phyloP scores from a whole-genome alignment of 2,113 vertebrate genomes.

The Myrmophylax atrothorax region DNA sequence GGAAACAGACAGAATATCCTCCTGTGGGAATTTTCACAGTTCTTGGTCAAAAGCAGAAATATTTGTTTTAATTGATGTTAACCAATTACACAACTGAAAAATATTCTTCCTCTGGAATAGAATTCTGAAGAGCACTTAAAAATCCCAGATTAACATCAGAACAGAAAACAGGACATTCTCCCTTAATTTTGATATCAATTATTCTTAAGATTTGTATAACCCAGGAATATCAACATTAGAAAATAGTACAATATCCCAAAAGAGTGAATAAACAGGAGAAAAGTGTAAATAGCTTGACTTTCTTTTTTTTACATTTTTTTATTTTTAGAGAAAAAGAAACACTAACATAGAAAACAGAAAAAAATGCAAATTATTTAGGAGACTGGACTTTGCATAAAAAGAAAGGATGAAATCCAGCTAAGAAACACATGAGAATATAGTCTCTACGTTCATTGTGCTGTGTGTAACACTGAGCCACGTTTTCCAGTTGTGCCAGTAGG shows the following conservation, averaged over 20 bases:
- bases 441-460: neutral
- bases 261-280: neutral
- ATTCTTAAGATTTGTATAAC: neutral
- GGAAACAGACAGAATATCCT: neutral
- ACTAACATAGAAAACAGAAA: neutral
- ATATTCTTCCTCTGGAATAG: neutral
- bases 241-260: neutral
- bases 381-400: neutral
- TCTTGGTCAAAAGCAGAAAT: neutral
- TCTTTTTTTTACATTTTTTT: neutral
- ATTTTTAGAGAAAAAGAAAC: neutral
- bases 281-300: fast-evolving
- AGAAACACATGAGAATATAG: neutral
- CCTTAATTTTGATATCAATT: neutral
- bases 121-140: neutral
- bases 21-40: neutral
- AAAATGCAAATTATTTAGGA: neutral
- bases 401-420: neutral
- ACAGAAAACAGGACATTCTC: neutral
- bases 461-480: neutral
- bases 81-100: neutral
- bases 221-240: neutral
- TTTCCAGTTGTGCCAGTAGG: neutral
- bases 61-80: neutral
- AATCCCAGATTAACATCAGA: neutral